These are phyloP conservation scores for Stegana nigrithorax DNA, from an alignment of 2,888 invertebrate genomes.

Conservation along the genomic window DNA sequence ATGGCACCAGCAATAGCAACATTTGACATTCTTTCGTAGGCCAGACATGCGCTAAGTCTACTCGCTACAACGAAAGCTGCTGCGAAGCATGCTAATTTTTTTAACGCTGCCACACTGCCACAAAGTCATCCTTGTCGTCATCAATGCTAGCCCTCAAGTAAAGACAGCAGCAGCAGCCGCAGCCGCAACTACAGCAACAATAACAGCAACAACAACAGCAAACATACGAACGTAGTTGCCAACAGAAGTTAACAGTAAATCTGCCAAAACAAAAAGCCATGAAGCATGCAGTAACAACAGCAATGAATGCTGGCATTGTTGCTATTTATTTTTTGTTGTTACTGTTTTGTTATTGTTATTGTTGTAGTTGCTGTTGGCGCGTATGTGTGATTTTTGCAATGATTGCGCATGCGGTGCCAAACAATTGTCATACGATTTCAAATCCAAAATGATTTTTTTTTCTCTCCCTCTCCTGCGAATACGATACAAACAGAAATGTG, in stretches of 20 bases:
- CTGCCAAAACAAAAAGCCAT: conserved; percentile 44
- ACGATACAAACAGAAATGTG: no score
- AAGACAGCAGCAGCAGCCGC: conserved; percentile 23
- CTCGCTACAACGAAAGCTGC: conserved; percentile 30
- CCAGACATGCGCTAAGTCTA: no score
- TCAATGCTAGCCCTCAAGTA: conserved; percentile 21
- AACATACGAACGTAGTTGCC: conserved; percentile 18
- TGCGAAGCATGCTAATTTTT: conserved; percentile 54
- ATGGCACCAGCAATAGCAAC: no score
- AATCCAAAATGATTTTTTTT: conserved; percentile 20
- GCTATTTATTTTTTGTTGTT: neutral
- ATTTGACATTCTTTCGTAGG: conserved; percentile 51
- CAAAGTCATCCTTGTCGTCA: neutral
- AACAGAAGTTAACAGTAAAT: conserved; percentile 43
- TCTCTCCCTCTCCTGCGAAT: conserved; percentile 20
- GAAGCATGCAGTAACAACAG: conserved; percentile 46
- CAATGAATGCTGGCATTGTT: conserved; percentile 10
- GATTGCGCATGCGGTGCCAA: conserved; percentile 38
- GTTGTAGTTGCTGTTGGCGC: conserved; percentile 5
- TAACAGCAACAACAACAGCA: conserved; percentile 31
- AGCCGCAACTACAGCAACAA: conserved; percentile 50
- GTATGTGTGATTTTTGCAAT: conserved; percentile 32
- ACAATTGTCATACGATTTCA: conserved; percentile 46
- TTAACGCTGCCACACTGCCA: no score
- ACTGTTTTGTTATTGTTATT: neutral